A percentile compares a stretch with the other conserved stretches of the same genome.
phyloP scores from a whole-genome alignment of 1,140 invertebrate species.

The Caenorhabditis brenneri region DNA sequence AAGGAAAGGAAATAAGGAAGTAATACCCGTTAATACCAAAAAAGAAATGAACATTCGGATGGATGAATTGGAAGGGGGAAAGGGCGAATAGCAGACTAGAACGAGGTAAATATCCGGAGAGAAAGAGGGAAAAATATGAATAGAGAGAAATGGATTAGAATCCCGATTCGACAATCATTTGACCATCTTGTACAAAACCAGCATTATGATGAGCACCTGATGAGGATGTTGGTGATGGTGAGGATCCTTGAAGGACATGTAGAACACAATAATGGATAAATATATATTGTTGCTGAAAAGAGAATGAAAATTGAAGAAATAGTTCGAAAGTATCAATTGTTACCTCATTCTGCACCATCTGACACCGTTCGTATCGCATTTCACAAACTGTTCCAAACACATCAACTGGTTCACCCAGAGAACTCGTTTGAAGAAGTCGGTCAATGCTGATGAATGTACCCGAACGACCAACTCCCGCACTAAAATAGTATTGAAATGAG shows the following conservation, averaged over 20 bases:
- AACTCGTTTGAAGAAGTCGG: constrained; percentile 80
- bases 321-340: constrained; percentile 35
- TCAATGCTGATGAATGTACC: constrained; percentile 94
- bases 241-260: constrained; percentile 62
- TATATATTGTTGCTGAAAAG: constrained; percentile 71
- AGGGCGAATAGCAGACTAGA: constrained; percentile 12
- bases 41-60: not conserved
- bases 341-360: constrained; percentile 85
- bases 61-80: no score
- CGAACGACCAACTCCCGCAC: constrained; percentile 84
- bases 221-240: not conserved
- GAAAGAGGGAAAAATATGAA: not conserved
- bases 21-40: not conserved
- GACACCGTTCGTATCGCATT: constrained; percentile 93
- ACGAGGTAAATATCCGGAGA: not conserved
- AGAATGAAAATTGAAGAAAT: not conserved
- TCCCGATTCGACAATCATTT: constrained; percentile 28
- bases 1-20: not conserved
- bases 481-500: no score
- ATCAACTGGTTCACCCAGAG: constrained; percentile 79
- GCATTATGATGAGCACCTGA: constrained; percentile 33
- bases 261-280: constrained; percentile 70
- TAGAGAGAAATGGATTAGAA: no score
- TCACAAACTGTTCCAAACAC: constrained; percentile 94
- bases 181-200: constrained; percentile 34